Evolutionary conservation across 2,888 invertebrate species (phyloP), one percentile per base, ranked within the genome.

Genomic region (Chelonus formosanus): DNA sequence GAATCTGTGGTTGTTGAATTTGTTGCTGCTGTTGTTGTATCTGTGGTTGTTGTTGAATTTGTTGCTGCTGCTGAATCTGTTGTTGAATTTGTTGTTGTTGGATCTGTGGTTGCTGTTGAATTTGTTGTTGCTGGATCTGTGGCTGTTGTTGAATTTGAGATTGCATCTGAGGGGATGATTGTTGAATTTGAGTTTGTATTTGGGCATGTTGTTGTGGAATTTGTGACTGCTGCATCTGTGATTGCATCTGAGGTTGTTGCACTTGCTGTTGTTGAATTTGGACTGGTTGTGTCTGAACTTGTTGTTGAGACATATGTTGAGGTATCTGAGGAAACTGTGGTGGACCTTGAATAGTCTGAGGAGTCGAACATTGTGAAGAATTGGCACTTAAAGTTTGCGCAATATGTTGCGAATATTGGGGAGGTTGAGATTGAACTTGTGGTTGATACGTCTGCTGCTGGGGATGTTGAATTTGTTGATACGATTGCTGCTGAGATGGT

Each of bases 361-460:
- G 82, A 1, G 82, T 82, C 4, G 83, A 83, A 65, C 81, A 82
- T 62, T 83, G 82, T 2, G 84, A 78, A 7, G 83, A 79, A 70
- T 75, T 78, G 7, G 78, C 74, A 6, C 74, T 77, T 6, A 81
- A 57, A 55, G 71, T 77, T 57, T 80, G 76, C 3, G 81, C 65
- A 8, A 79, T 73, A 20, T 83, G 81, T 59, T 76, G 74, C 3
- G 75, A 64, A 53, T 78, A 80, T 54, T 79, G 80, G 55, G 78
- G 78, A 10, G 75, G 76, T 57, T 76, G 76, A 54, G 80, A 81
- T 48, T 80, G 83, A 54, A 83, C 80, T 34, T 78, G 76, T 53
- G 80, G 77, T 48, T 81, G 82, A 68, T 72, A 73, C 36, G 71
- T 82, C 48, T 81, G 82, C 0, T 87, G 86, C 4, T 88, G 88